These are phyloP conservation scores for Procambarus clarkii DNA, from an alignment of 1,140 invertebrate genomes.

Conservation along the genomic window DNA sequence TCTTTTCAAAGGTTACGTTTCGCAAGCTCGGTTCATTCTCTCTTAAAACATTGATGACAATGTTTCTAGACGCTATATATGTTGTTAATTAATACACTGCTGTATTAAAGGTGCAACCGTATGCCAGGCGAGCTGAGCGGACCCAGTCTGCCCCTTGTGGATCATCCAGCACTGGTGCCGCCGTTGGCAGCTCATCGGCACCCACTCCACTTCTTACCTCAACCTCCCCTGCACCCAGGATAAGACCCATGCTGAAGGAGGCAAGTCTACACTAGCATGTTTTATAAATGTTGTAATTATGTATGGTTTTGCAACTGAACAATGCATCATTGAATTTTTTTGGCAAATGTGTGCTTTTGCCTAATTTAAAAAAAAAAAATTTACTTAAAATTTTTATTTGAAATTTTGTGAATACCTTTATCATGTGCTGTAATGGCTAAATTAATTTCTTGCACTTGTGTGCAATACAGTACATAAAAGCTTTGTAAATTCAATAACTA, in stretches of 20 bases:
- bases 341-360: no score
- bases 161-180: neutral
- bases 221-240: conserved; percentile 51
- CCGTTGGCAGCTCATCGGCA: neutral
- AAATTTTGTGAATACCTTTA: no score
- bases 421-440: no score
- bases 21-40: neutral
- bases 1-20: neutral
- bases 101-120: conserved; percentile 38
- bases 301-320: no score
- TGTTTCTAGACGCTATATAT: neutral
- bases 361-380: no score
- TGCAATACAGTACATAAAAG: no score
- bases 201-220: conserved; percentile 16
- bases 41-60: neutral
- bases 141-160: neutral
- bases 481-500: no score
- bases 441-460: no score
- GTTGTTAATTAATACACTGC: neutral
- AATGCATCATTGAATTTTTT: no score
- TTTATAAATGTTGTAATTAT: no score
- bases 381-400: no score
- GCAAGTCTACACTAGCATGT: neutral
- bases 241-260: conserved; percentile 56
- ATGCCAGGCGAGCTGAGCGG: neutral